phyloP scores from a whole-genome alignment of 2,113 vertebrate genomes.

The Speoplatyrhinus poulsoni region DNA sequence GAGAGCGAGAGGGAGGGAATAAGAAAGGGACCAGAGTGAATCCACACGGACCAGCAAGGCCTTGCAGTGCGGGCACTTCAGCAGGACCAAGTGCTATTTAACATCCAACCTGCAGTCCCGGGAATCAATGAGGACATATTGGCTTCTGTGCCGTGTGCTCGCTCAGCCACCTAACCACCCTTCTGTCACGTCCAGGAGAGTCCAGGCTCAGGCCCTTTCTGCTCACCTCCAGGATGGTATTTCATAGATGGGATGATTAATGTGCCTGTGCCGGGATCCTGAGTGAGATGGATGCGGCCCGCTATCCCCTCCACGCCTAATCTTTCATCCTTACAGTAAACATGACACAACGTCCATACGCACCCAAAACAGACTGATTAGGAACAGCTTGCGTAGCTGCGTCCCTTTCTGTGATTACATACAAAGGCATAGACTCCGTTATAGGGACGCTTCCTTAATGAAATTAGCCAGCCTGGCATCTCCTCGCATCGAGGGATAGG shows the following conservation, averaged over 20 bases:
- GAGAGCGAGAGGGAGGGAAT: too few species aligned
- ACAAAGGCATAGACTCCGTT: constrained; percentile 68
- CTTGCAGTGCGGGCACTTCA: constrained; percentile 55
- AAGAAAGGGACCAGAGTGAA: background rate
- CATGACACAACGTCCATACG: constrained; percentile 76
- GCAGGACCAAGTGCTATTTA: constrained; percentile 39
- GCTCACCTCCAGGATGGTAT: constrained; percentile 36
- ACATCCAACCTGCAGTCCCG: constrained; percentile 42
- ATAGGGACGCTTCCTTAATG: constrained; percentile 71
- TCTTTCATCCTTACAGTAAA: constrained; percentile 81
- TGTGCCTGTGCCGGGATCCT: constrained; percentile 65
- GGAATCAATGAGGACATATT: constrained; percentile 64
- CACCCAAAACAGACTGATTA: constrained; percentile 67
- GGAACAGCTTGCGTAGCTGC: constrained; percentile 75
- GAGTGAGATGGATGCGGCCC: constrained; percentile 79
- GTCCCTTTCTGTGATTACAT: constrained; percentile 70
- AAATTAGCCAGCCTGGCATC: constrained; percentile 71
- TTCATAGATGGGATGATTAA: constrained; percentile 72
- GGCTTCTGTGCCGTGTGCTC: constrained; percentile 50
- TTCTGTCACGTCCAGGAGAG: constrained; percentile 54
- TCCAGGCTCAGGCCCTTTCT: background rate
- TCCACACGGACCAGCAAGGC: constrained; percentile 1
- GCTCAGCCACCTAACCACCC: constrained; percentile 66
- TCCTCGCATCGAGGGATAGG: constrained; percentile 57
- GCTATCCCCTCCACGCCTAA: constrained; percentile 68